These are phyloP conservation scores for Nibea albiflora DNA, from an alignment of 2,113 vertebrate genomes.

Conservation along the genomic window DNA sequence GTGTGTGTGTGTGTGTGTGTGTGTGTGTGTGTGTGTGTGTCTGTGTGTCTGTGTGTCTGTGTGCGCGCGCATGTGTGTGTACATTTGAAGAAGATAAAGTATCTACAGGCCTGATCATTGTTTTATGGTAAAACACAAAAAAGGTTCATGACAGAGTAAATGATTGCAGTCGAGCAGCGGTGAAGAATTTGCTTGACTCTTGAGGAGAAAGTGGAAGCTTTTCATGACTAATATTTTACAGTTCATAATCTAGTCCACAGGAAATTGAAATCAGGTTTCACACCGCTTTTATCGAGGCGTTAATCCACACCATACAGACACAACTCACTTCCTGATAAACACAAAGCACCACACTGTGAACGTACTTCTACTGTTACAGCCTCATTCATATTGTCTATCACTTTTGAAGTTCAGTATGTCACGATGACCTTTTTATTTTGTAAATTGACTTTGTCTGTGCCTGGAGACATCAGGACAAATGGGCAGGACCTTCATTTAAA, in stretches of 20 bases:
- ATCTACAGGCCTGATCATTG: constrained; percentile 9
- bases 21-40: constrained; percentile 27
- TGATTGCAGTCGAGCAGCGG: not conserved
- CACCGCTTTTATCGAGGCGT: constrained; percentile 55
- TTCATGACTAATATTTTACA: constrained; percentile 38
- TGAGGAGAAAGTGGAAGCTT: constrained; percentile 26
- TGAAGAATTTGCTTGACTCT: not conserved
- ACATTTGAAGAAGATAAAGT: constrained; percentile 43
- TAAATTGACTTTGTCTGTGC: too few species aligned
- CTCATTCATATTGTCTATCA: not conserved
- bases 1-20: constrained; percentile 33
- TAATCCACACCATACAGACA: constrained; percentile 46
- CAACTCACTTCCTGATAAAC: constrained; percentile 29
- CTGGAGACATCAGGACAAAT: not conserved
- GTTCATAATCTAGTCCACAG: constrained; percentile 16
- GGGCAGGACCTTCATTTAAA: too few species aligned
- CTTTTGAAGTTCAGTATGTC: not conserved
- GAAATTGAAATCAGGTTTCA: constrained; percentile 63
- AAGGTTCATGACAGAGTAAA: not conserved
- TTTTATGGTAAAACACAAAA: not conserved
- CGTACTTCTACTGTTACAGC: not conserved
- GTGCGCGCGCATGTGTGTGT: constrained; percentile 27
- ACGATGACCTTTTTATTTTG: not conserved
- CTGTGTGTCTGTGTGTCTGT: constrained; percentile 30
- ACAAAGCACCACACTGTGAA: constrained; percentile 1